Base-by-base conservation (phyloP, 2,797 vertebrate species). In the Myiotriccus ornatus region DNA sequence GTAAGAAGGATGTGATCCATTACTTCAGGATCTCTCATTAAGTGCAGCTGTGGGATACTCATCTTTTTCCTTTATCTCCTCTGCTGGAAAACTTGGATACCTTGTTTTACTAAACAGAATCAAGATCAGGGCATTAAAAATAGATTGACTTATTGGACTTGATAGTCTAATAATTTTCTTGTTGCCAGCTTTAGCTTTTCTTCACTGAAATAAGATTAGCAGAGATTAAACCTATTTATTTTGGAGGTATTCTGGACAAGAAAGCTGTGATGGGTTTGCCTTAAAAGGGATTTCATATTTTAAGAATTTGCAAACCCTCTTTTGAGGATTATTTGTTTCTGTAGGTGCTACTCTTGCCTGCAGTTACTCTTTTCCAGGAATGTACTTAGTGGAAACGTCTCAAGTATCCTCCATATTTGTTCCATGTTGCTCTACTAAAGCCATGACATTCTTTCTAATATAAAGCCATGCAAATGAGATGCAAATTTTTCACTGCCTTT, bases 121-220 rank as follows among this genome's bases (percentile, higher is more conserved):
- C 95, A 96, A 96, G 96, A 96, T 95, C 96, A 95, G 84, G 73
- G 90, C 96, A 91, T 95, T 92, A 86, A 95, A 97, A 97, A 97
- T 97, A 96, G 96, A 94, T 93, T 89, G 90, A 83, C 87, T 97
- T 97, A 97, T 97, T 97, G 95, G 97, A 97, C 95, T 95, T 95
- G 97, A 97, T 97, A 94, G 96, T 94, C 95, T 97, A 97, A 97
- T 97, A 11, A 95, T 97, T 98, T 96, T 93, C 87, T 88, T 89
- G 93, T 97, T 11, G 1, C 95, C 64, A 93, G 68, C 79, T 96
- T 96, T 90, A 94, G 65, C 56, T 95, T 90, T 95, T 93, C 76
- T 93, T 94, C 94, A 73, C n/a, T 91, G 87, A 95, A 96, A 96
- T 95, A 96, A 95, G 63, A 94, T 97, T 97, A 96, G 91, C 19